Percentiles rank a stretch among this genome's conserved stretches.
Conservation (phyloP, 2,113 vertebrate genomes). For the Bubo bubo region DNA sequence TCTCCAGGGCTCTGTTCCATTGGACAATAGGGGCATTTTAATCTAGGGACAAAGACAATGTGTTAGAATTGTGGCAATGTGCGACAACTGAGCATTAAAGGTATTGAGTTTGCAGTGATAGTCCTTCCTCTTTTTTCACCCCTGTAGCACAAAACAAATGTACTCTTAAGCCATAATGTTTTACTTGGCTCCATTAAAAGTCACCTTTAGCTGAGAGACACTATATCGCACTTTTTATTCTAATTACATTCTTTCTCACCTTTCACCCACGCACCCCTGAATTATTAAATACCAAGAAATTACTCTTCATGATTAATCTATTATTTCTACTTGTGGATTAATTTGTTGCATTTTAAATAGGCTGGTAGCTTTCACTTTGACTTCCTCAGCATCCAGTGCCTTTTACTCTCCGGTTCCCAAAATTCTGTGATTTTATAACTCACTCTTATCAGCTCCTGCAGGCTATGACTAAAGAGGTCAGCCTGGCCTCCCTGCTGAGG, state of each 20-base stretch:
- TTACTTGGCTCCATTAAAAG: neutral
- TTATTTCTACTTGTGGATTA: neutral
- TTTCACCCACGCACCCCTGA: neutral
- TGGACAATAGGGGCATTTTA: constrained; percentile 89
- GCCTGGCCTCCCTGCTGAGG: neutral
- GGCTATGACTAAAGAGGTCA: neutral
- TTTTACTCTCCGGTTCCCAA: neutral
- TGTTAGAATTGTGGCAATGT: neutral
- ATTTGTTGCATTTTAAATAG: neutral
- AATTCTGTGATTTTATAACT: neutral
- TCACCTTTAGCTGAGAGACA: neutral
- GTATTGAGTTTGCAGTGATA: neutral
- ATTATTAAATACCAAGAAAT: neutral
- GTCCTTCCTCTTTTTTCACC: neutral
- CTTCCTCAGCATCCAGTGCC: neutral
- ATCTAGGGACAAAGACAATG: constrained; percentile 71
- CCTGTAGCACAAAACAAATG: neutral
- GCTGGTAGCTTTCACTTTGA: neutral
- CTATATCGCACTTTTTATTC: neutral
- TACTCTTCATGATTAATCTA: neutral
- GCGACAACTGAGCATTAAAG: neutral
- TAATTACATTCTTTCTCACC: neutral
- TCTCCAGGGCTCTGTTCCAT: constrained; percentile 88
- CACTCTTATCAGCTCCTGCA: neutral
- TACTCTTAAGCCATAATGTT: neutral